A percentile compares a stretch with the other conserved stretches of the same genome.
phyloP scores from a whole-genome alignment of 2,888 invertebrate species.

The Drepanosiphum platanoidis region DNA sequence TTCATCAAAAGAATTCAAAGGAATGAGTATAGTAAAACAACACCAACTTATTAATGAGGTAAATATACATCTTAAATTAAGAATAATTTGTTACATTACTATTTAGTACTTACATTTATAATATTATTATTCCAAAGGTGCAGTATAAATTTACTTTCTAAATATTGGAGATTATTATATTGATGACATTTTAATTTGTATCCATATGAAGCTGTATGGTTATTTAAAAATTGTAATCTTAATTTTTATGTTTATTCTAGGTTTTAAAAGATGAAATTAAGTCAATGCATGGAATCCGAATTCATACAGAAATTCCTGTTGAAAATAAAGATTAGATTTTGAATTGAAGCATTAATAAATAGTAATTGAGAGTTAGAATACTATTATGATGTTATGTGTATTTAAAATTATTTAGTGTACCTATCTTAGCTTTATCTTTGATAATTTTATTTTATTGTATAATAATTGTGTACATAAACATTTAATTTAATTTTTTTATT shows the following conservation, averaged over 20 bases:
- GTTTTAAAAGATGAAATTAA: slow-evolving; percentile 81
- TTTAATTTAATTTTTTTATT: background rate
- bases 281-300: slow-evolving; percentile 84
- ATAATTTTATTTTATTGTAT: background rate
- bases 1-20: slow-evolving; percentile 77
- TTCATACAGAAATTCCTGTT: slow-evolving; percentile 73
- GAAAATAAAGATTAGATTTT: slow-evolving; percentile 13
- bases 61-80: slow-evolving; percentile 64
- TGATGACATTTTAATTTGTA: too few species aligned
- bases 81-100: too few species aligned
- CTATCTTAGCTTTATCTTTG: background rate
- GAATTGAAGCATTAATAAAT: background rate
- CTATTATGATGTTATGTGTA: background rate
- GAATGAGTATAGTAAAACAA: slow-evolving; percentile 77
- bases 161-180: too few species aligned
- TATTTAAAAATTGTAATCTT: background rate
- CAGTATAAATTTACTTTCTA: too few species aligned
- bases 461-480: background rate
- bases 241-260: slow-evolving; percentile 66
- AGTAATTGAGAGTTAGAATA: background rate
- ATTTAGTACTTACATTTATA: background rate
- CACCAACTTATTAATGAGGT: slow-evolving; percentile 78
- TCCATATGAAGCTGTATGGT: too few species aligned
- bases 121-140: too few species aligned
- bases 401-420: background rate